These are phyloP conservation scores for Rhyacichthys aspro DNA, from an alignment of 2,797 vertebrate species.

Conservation along the genomic window DNA sequence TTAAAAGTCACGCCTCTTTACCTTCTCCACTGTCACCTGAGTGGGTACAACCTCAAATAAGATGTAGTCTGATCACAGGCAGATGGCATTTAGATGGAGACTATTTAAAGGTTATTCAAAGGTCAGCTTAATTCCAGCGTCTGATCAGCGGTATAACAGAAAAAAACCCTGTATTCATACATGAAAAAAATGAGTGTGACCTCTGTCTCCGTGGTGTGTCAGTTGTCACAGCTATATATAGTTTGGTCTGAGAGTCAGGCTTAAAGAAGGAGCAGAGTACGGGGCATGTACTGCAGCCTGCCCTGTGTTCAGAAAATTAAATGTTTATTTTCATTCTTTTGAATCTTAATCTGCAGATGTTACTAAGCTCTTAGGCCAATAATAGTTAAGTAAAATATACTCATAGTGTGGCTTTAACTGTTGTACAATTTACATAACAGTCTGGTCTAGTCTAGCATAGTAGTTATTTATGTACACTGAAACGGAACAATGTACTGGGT, in stretches of 20 bases:
- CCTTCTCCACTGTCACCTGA: slow-evolving; percentile 53
- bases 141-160: no score
- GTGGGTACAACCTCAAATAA: slow-evolving; percentile 1
- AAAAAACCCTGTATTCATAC: slow-evolving; percentile 21
- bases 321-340: neutral
- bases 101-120: slow-evolving; percentile 50
- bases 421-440: neutral
- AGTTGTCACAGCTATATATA: slow-evolving; percentile 72
- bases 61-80: slow-evolving; percentile 8
- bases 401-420: neutral
- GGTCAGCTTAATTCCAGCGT: neutral
- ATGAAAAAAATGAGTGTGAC: slow-evolving; percentile 47
- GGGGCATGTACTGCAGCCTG: slow-evolving; percentile 25
- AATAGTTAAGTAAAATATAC: neutral
- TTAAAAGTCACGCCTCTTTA: slow-evolving; percentile 74
- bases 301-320: slow-evolving; percentile 5
- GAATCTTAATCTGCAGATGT: slow-evolving; percentile 8
- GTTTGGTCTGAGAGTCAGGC: slow-evolving; percentile 26
- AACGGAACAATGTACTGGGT: slow-evolving; percentile 35
- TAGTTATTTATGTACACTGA: slow-evolving; percentile 38
- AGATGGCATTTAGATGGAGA: slow-evolving; percentile 47
- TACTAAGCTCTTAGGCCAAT: neutral
- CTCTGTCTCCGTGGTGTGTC: slow-evolving; percentile 51
- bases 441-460: neutral
- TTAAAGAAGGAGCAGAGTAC: slow-evolving; percentile 33